phyloP scores from a whole-genome alignment of 2,888 invertebrate genomes.

The Hofmannophila pseudospretella region DNA sequence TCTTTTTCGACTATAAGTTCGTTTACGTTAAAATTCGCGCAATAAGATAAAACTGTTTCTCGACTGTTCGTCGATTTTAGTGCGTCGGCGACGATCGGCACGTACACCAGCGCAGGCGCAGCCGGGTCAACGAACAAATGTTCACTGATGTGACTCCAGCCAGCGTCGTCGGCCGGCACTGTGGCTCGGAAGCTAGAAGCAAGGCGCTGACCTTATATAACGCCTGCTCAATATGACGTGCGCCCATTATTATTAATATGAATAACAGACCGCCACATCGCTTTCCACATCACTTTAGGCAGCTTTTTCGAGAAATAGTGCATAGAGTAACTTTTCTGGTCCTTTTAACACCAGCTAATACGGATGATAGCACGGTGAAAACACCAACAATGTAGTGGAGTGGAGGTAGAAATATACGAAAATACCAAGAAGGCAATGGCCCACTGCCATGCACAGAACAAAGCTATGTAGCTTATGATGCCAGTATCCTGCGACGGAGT shows the following conservation, averaged over 20 bases:
- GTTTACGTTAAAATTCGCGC: not conserved
- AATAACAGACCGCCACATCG: not conserved
- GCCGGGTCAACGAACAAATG: constrained; percentile 64
- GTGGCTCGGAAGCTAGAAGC: constrained; percentile 30
- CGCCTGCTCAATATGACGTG: constrained; percentile 26
- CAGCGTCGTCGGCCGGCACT: not conserved
- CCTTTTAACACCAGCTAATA: no score
- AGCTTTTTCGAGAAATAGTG: not conserved
- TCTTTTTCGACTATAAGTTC: no score
- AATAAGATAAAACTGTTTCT: constrained; percentile 1
- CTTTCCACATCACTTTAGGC: not conserved
- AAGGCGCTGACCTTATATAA: constrained; percentile 58
- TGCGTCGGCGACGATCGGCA: constrained; percentile 12
- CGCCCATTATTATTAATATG: constrained; percentile 1
- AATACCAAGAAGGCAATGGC: no score
- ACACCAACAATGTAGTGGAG: no score
- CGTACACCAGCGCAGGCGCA: constrained; percentile 36
- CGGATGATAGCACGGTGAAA: no score
- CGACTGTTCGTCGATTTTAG: constrained; percentile 2
- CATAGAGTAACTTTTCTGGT: not conserved
- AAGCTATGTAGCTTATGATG: no score
- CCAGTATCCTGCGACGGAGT: no score
- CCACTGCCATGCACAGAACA: no score
- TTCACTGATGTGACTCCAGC: constrained; percentile 27
- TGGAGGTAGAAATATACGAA: no score